Conservation (phyloP, 2,797 vertebrate species). For the Sebastes melanostomus region DNA sequence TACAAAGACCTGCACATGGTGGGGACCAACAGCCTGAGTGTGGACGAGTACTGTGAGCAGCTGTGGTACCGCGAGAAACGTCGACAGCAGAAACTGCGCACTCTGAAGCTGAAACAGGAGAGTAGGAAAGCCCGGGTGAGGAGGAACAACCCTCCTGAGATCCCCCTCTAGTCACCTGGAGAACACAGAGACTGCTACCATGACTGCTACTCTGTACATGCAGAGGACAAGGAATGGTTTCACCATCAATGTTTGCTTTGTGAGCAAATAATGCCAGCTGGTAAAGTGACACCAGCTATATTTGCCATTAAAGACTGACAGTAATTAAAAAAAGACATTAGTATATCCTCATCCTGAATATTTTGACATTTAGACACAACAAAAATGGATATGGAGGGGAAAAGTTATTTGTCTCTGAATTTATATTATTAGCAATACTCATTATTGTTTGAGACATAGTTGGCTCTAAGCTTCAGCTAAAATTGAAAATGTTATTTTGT, state of each 20-base stretch:
- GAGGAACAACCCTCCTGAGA: slow-evolving; percentile 75
- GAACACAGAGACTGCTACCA: background rate
- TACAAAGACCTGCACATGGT: slow-evolving; percentile 81
- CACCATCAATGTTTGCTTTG: background rate
- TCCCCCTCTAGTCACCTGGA: slow-evolving; percentile 37
- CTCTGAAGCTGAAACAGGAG: slow-evolving; percentile 85
- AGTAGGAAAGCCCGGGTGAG: slow-evolving; percentile 83
- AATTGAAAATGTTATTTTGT: background rate
- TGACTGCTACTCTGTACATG: slow-evolving; percentile 15
- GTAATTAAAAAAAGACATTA: background rate
- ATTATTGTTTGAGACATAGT: background rate
- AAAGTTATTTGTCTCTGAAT: background rate
- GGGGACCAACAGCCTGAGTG: slow-evolving; percentile 70
- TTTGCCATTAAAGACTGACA: slow-evolving; percentile 20
- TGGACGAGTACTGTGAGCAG: slow-evolving; percentile 85
- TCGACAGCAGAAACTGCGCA: slow-evolving; percentile 84
- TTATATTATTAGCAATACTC: background rate
- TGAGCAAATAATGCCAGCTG: background rate
- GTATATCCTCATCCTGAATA: background rate
- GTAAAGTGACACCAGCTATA: background rate
- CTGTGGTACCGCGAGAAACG: slow-evolving; percentile 85
- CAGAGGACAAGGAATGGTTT: background rate
- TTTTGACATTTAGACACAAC: background rate
- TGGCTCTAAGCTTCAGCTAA: background rate
- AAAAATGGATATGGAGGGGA: background rate